These are phyloP conservation scores for Serrognathus titanus DNA, from an alignment of 2,888 invertebrate genomes.

Conservation along the genomic window DNA sequence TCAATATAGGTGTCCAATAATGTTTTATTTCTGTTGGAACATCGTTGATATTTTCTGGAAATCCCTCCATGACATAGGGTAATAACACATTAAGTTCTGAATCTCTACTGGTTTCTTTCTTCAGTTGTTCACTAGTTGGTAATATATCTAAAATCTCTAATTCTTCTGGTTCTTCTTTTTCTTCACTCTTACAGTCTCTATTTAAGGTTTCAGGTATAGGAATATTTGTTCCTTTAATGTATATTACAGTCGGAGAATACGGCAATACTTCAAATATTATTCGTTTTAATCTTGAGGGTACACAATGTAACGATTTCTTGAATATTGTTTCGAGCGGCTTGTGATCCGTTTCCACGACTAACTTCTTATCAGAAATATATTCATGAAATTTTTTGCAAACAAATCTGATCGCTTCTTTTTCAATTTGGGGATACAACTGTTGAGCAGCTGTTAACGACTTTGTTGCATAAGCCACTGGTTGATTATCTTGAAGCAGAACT, in stretches of 20 bases:
- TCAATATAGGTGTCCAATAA: no score
- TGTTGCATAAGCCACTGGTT: conserved; percentile 31
- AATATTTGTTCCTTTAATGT: background rate
- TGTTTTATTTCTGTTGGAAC: no score
- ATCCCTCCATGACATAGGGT: no score
- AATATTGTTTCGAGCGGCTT: conserved; percentile 30
- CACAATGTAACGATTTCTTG: conserved; percentile 23
- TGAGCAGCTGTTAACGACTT: conserved; percentile 23
- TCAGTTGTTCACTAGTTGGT: no score
- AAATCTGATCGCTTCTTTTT: conserved; percentile 24
- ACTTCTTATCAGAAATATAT: conserved; percentile 24
- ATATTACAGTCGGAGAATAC: conserved; percentile 20
- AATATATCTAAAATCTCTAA: no score
- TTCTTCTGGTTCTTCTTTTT: no score
- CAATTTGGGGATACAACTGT: conserved; percentile 10
- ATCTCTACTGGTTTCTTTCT: no score
- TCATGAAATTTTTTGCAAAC: conserved; percentile 27
- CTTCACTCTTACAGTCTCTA: background rate
- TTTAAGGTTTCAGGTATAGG: background rate
- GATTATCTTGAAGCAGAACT: conserved; percentile 27
- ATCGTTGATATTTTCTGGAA: no score
- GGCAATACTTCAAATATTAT: conserved; percentile 28
- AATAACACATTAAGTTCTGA: no score
- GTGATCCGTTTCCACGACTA: conserved; percentile 30
- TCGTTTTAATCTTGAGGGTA: conserved; percentile 29